These are phyloP conservation scores for Notodonta dromedarius DNA, from an alignment of 2,888 invertebrate species.

Conservation along the genomic window DNA sequence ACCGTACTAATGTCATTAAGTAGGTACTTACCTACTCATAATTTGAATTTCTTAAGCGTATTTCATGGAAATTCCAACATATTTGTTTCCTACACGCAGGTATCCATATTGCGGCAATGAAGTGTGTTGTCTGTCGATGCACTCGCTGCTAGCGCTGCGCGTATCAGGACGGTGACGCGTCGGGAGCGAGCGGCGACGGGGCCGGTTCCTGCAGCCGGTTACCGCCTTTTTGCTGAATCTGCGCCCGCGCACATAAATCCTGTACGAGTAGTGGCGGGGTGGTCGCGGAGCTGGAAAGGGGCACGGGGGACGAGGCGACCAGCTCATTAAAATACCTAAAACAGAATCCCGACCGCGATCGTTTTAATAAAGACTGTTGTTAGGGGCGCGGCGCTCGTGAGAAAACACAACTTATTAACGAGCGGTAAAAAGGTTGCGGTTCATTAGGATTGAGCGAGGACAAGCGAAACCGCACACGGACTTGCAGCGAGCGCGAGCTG, in stretches of 20 bases:
- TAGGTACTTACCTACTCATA: no score
- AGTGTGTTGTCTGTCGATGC: background rate
- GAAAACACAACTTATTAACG: constrained; percentile 67
- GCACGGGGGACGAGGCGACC: constrained; percentile 30
- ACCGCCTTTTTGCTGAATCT: constrained; percentile 53
- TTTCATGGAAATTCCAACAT: background rate
- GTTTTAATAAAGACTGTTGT: constrained; percentile 51
- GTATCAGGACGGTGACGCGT: background rate
- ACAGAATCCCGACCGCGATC: constrained; percentile 48
- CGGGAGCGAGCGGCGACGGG: background rate
- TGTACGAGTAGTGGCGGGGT: constrained; percentile 15
- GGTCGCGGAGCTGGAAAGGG: constrained; percentile 9
- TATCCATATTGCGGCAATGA: background rate
- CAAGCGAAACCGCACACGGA: background rate
- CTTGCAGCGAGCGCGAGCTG: background rate
- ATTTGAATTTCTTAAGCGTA: no score
- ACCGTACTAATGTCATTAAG: no score
- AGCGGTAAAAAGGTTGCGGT: constrained; percentile 43
- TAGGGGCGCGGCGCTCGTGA: constrained; percentile 52
- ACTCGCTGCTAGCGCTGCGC: background rate
- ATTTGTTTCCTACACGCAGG: background rate
- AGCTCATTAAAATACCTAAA: constrained; percentile 77
- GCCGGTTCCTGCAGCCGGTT: constrained; percentile 29
- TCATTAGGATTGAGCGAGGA: constrained; percentile 16
- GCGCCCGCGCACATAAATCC: constrained; percentile 47